These are phyloP conservation scores for Dryoscopus gambensis DNA, from an alignment of 2,113 vertebrate genomes.

Conservation along the genomic window DNA sequence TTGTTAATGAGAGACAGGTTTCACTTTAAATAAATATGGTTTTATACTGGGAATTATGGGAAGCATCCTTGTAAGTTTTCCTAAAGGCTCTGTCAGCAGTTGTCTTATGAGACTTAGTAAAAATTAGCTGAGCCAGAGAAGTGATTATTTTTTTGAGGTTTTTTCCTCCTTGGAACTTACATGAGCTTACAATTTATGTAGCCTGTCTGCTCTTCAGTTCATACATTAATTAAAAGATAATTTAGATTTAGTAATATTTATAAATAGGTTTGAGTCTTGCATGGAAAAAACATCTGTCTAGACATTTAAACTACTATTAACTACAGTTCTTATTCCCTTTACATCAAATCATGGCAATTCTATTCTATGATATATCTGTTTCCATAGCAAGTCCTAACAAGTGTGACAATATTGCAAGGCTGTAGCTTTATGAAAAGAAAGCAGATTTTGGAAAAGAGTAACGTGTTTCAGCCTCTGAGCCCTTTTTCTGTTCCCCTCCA, in stretches of 20 bases:
- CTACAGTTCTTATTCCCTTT: neutral
- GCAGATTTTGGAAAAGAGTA: neutral
- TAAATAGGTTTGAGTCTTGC: neutral
- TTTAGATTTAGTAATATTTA: neutral
- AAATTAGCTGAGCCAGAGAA: neutral
- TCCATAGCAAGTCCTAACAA: neutral
- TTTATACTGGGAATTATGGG: neutral
- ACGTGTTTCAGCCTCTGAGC: neutral
- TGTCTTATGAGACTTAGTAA: neutral
- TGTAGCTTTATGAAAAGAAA: neutral
- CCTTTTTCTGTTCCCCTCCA: conserved; percentile 52
- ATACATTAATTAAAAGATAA: neutral
- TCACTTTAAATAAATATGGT: neutral
- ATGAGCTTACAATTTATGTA: neutral
- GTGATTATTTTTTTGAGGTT: neutral
- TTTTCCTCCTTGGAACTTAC: neutral
- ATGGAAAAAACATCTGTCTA: neutral
- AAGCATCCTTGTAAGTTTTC: neutral
- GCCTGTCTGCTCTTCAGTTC: neutral
- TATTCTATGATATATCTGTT: neutral
- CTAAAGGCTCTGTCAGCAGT: neutral
- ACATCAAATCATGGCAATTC: neutral
- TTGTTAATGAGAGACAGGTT: neutral
- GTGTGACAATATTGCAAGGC: neutral
- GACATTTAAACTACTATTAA: neutral